Base-by-base conservation (phyloP, 2,113 vertebrate genomes). In the Brachyhypopomus occidentalis region DNA sequence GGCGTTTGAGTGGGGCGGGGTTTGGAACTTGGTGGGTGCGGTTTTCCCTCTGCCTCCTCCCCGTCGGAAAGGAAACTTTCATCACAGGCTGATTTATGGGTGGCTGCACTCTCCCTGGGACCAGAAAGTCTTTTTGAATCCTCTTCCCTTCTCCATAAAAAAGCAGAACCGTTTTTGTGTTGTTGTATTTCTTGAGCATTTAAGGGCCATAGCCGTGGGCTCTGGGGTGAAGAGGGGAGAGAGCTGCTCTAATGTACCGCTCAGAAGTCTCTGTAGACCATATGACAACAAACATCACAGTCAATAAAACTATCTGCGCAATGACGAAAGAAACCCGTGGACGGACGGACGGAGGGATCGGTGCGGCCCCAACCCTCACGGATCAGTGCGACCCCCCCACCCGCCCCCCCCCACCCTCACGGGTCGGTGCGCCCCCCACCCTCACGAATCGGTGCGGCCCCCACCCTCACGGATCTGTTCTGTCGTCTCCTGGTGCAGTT, bases 71-170 rank as follows among this genome's bases (percentile, higher is more conserved):
- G 89, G 87, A 89, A 93, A 91, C 92, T 93, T 92, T 94, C 92
- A 94, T 94, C 91, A 89, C 91, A 6, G 80, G 72, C 79, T 93
- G 93, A 94, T 94, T 94, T 93, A 94, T 90, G 84, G 85, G 84
- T 87, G 56, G 78, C 84, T 78, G 86, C 83, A 86, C 87, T 90
- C 85, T 90, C 85, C 87, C 56, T 83, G 88, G 91, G 91, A 92
- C 90, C 86, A 86, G 82, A 89, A 89, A 89, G 91, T 87, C 89
- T 87, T 92, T 92, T 89, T 86, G 86, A 89, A 90, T 92, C 89
- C 85, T 86, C 83, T 86, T 87, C 76, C 86, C 81, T 77, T 78
- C 55, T 79, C 83, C 82, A 85, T 87, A 87, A 91, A 92, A 14
- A 91, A 88, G 88, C 87, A 85, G 85, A 72, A 36, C 83, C 84